phyloP scores from a whole-genome alignment of 2,797 vertebrate species.

The Sphenopsis melanotis region DNA sequence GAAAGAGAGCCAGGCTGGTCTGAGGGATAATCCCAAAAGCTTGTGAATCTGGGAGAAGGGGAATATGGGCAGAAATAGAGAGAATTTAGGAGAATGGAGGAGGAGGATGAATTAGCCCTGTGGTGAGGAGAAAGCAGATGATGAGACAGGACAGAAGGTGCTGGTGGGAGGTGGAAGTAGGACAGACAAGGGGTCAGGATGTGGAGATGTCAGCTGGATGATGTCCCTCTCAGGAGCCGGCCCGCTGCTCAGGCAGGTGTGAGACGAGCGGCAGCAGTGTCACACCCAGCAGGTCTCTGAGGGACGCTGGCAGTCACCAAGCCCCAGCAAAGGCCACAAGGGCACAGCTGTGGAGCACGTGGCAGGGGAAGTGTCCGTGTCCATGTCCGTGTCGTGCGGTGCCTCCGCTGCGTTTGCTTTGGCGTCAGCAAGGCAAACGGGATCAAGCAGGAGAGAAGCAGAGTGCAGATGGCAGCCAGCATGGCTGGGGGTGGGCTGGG shows the following conservation, averaged over 20 bases:
- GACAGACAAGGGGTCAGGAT: not conserved
- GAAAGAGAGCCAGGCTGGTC: not conserved
- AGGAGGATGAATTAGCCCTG: not conserved
- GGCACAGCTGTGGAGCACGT: accelerated
- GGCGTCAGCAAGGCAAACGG: not conserved
- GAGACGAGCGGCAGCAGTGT: accelerated
- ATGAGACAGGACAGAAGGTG: not conserved
- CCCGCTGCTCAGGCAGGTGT: accelerated
- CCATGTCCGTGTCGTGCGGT: accelerated
- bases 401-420: not conserved
- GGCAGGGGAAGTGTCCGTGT: not conserved
- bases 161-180: not conserved
- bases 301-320: not conserved
- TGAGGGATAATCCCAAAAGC: not conserved
- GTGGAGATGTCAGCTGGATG: not conserved
- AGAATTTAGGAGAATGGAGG: not conserved
- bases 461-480: not conserved
- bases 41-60: not conserved
- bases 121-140: accelerated
- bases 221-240: accelerated
- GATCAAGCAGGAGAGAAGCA: not conserved
- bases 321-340: not conserved
- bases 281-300: accelerated
- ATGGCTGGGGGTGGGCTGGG: accelerated
- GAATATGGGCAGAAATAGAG: not conserved